These are phyloP conservation scores for Micropterix aruncella DNA, from an alignment of 2,888 invertebrate genomes.

Conservation along the genomic window DNA sequence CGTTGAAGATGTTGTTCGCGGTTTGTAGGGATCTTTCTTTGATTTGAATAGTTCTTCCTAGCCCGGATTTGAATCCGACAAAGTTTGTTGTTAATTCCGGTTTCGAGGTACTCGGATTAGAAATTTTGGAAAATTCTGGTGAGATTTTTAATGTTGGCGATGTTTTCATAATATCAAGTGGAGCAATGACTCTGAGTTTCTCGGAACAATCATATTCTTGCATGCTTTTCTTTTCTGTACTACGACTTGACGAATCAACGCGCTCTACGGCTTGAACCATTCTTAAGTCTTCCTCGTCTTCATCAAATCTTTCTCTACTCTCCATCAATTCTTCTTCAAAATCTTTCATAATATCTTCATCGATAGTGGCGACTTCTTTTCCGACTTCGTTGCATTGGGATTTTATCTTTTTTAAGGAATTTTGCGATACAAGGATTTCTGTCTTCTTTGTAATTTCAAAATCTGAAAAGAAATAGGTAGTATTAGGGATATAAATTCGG, in stretches of 20 bases:
- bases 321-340: background rate
- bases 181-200: background rate
- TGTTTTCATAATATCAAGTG: too few relatives aligned
- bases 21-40: background rate
- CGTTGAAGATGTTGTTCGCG: background rate
- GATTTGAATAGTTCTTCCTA: background rate
- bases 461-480: too few relatives aligned
- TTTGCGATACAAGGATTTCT: too few relatives aligned
- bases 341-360: background rate
- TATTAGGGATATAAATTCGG: too few relatives aligned
- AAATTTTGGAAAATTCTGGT: background rate
- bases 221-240: background rate
- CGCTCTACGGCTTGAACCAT: too few relatives aligned
- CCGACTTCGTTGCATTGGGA: background rate
- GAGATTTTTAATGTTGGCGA: too few relatives aligned
- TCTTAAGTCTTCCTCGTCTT: too few relatives aligned
- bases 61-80: background rate
- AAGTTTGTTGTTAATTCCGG: too few relatives aligned
- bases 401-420: too few relatives aligned
- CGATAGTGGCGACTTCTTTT: background rate
- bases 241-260: too few relatives aligned
- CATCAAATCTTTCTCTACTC: background rate
- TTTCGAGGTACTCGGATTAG: too few relatives aligned
- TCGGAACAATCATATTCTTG: background rate
- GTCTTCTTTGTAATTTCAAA: too few relatives aligned